Percentiles rank a stretch among this genome's conserved stretches.
Evolutionary conservation across 2,113 vertebrate species (phyloP).

Genomic region (Semicossyphus pulcher): DNA sequence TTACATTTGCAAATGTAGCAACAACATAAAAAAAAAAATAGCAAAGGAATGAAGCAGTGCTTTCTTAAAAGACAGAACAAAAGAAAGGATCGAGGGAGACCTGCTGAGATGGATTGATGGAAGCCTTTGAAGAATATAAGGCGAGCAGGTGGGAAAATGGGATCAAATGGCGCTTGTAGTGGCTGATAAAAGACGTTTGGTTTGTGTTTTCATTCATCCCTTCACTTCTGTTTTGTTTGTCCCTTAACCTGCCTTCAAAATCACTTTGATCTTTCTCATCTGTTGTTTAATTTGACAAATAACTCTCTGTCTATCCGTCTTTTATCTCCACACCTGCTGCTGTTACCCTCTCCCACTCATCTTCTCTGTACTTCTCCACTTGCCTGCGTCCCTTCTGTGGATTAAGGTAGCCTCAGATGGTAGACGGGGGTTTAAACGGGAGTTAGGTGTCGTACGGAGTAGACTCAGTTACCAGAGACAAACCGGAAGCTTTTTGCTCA

Average conservation of each 20-base stretch:
- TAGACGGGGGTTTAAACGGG: neutral
- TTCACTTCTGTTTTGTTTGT: conserved; percentile 15
- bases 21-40: conserved; percentile 35
- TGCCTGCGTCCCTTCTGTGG: neutral
- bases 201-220: conserved; percentile 4
- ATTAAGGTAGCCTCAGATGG: conserved; percentile 1
- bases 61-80: conserved; percentile 34
- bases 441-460: neutral
- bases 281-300: conserved; percentile 11
- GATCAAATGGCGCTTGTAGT: conserved; percentile 35
- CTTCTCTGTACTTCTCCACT: conserved; percentile 10
- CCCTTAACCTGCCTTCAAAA: conserved; percentile 8
- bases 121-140: conserved; percentile 47
- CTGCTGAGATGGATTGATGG: conserved; percentile 33
- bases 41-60: conserved; percentile 17
- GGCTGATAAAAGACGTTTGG: conserved; percentile 27
- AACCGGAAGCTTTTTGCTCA: neutral
- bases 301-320: conserved; percentile 6
- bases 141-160: conserved; percentile 10
- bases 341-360: neutral
- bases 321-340: neutral
- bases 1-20: conserved; percentile 74
- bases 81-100: conserved; percentile 20
- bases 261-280: conserved; percentile 10
- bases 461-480: neutral